These are phyloP conservation scores for Drosophila athabasca DNA, from an alignment of 1,140 invertebrate genomes.

Conservation along the genomic window DNA sequence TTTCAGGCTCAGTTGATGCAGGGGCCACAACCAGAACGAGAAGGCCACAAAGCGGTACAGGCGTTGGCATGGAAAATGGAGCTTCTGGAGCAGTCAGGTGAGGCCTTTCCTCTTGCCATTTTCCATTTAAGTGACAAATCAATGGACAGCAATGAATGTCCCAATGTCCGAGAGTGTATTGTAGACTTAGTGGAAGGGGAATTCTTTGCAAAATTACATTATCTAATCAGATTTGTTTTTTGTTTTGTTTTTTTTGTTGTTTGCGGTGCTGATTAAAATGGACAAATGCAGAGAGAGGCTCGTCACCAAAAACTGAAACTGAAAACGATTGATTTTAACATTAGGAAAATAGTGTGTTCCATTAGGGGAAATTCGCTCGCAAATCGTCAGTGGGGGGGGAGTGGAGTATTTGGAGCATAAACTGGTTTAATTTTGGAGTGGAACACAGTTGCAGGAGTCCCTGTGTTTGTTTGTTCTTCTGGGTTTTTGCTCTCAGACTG, in stretches of 20 bases:
- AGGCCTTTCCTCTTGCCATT: constrained; percentile 30
- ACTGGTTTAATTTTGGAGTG: no score
- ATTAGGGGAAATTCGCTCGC: no score
- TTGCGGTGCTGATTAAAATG: constrained; percentile 17
- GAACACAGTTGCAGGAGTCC: no score
- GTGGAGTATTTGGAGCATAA: no score
- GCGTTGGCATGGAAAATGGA: constrained; percentile 45
- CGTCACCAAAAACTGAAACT: no score
- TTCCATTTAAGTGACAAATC: constrained; percentile 63
- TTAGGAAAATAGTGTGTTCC: no score
- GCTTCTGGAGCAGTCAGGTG: constrained; percentile 16
- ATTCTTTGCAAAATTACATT: constrained; percentile 29
- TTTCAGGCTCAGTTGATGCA: neutral
- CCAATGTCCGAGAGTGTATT: constrained; percentile 7
- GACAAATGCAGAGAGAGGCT: constrained; percentile 4
- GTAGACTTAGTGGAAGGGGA: neutral
- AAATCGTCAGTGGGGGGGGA: no score
- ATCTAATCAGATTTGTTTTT: constrained; percentile 33
- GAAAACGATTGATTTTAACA: no score
- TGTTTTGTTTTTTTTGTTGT: neutral
- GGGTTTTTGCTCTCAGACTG: no score
- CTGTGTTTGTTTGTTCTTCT: neutral
- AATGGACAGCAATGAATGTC: constrained; percentile 55
- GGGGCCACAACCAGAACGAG: no score
- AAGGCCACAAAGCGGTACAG: neutral